A percentile compares a stretch with the other conserved stretches of the same genome.
These are phyloP conservation scores for Sibirionetta formosa DNA, from an alignment of 2,797 vertebrate species.

Conservation along the genomic window DNA sequence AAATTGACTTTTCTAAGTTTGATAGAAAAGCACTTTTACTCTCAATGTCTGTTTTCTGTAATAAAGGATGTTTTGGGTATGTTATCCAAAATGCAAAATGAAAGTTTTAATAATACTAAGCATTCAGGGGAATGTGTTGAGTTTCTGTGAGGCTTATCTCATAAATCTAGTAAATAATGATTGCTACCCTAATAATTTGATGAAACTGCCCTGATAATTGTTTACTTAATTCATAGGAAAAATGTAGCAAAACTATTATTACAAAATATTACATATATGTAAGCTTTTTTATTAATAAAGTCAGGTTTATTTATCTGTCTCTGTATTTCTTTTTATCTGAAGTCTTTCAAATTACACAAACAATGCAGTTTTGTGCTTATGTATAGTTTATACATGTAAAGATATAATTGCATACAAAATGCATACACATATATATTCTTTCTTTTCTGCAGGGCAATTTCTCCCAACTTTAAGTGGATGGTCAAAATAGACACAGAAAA, in stretches of 20 bases:
- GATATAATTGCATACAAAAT: not conserved
- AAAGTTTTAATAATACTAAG: not conserved
- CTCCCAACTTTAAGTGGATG: not conserved
- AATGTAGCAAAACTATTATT: not conserved
- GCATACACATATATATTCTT: not conserved
- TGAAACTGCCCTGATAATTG: not conserved
- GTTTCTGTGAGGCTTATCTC: not conserved
- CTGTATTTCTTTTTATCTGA: not conserved
- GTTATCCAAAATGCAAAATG: not conserved
- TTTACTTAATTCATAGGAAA: not conserved
- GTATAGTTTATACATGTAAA: not conserved
- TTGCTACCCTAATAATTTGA: not conserved
- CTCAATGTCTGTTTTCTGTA: not conserved
- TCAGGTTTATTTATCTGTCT: not conserved
- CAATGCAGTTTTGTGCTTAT: not conserved
- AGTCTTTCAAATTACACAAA: not conserved
- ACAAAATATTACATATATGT: not conserved
- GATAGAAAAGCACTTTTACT: not conserved
- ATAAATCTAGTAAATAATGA: not conserved
- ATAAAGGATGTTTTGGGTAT: not conserved
- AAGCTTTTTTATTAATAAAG: not conserved
- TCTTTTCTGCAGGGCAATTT: not conserved
- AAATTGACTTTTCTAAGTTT: not conserved
- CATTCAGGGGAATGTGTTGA: not conserved
- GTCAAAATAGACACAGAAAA: not conserved